Base-by-base conservation (phyloP, 1,140 invertebrate genomes). In the Trissolcus basalis region DNA sequence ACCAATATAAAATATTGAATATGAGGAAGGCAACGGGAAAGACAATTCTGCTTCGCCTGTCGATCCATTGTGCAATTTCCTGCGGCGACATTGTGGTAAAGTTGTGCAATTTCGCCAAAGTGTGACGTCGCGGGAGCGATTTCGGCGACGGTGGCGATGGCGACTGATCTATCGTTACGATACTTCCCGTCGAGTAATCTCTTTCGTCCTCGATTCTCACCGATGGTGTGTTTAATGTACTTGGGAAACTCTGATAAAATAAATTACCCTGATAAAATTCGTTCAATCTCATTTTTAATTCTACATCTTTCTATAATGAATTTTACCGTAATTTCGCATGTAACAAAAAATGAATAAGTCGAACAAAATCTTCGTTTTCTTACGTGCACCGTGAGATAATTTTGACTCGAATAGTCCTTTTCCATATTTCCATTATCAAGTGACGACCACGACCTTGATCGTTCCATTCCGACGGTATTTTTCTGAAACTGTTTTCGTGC, bases 1-100 rank as follows among this genome's bases (percentile, higher is more conserved):
- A 92, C 95, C 95, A 96, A 78, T 96, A 96, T 45, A 96, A 89
- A 47, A 94, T 88, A 80, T 96, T 96, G 81, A 96, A 96, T 44
- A 95, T 89, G 0, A 96, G 77, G 82, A 96, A 96, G 0, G 92
- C 86, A 1, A 93, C 79, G 0, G 95, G 95, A 82, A 96, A 96
- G 1, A 94, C 85, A 12, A 95, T 87, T 32, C 95, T 90, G 16
- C 94, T 94, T 8, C 94, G 90, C 77, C 90, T 92, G 85, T 96
- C 95, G 44, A 96, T 95, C 94, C 94, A 95, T 43, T 93, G 93
- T 54, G 95, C 93, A 39, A 95, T 95, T 84, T 96, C 93, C 77
- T 96, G 94, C 0, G 95, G 94, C 0, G 94, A 95, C 91, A 96
- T 94, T 2, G 93, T 95, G 10, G 94, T 94, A 89, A 94, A 94